Conservation (phyloP, 2,797 vertebrate genomes). For the Sparus aurata region DNA sequence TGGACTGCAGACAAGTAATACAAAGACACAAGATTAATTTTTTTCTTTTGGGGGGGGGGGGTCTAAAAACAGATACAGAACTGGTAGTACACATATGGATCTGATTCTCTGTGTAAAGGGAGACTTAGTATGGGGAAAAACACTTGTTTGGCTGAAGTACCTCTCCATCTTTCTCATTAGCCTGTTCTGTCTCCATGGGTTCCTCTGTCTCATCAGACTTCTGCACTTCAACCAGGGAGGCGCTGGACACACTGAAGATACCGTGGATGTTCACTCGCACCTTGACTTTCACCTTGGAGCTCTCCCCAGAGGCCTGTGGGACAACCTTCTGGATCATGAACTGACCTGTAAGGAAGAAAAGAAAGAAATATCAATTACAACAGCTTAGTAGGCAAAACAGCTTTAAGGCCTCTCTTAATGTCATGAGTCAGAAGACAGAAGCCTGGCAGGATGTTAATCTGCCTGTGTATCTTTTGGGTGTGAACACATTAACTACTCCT, state of each 20-base stretch:
- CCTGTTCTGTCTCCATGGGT: constrained; percentile 96
- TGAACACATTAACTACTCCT: background rate
- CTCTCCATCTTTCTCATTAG: constrained; percentile 92
- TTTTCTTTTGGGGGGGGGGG: no score
- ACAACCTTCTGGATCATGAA: constrained; percentile 96
- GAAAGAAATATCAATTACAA: background rate
- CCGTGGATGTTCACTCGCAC: constrained; percentile 97
- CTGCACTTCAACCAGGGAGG: constrained; percentile 95
- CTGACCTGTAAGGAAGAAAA: constrained; percentile 85
- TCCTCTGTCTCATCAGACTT: constrained; percentile 94
- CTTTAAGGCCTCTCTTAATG: background rate
- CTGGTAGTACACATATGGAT: background rate
- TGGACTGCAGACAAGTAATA: constrained; percentile 77
- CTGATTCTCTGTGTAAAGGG: background rate
- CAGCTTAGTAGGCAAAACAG: background rate
- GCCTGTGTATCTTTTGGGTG: background rate
- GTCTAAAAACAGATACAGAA: background rate
- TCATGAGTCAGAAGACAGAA: background rate
- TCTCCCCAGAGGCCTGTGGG: constrained; percentile 94
- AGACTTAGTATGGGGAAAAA: background rate
- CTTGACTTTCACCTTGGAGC: constrained; percentile 98
- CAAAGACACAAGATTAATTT: background rate
- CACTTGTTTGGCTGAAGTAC: constrained; percentile 69
- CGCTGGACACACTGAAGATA: constrained; percentile 97
- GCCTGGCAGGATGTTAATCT: background rate